phyloP scores from a whole-genome alignment of 1,140 invertebrate genomes.

The Pachypeltis micranthus region DNA sequence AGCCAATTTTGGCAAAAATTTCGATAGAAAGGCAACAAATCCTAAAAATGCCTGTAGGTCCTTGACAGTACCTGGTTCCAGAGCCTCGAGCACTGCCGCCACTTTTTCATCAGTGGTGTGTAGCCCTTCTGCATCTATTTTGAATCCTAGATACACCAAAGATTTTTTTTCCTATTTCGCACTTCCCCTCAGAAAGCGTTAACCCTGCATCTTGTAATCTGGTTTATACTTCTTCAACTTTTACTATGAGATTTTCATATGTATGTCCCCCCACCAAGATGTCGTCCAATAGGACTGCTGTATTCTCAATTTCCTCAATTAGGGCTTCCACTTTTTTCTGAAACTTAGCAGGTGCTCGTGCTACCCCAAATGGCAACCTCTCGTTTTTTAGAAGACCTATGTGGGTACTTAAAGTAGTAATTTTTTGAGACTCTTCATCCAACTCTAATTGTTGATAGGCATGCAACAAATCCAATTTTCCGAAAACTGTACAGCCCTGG shows the following conservation, averaged over 20 bases:
- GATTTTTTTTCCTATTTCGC: neutral
- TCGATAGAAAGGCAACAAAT: neutral
- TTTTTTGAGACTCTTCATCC: neutral
- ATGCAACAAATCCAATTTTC: neutral
- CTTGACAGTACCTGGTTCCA: neutral
- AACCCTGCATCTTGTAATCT: neutral
- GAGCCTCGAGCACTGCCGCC: neutral
- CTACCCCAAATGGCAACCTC: neutral
- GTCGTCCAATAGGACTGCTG: neutral
- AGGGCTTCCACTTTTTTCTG: neutral
- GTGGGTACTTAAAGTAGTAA: neutral
- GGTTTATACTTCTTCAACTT: neutral
- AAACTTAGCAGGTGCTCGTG: neutral
- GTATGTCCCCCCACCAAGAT: neutral
- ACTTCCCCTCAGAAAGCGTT: neutral
- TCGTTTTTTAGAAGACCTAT: neutral
- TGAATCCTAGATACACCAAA: neutral
- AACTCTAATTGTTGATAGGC: conserved; percentile 19
- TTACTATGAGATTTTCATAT: neutral
- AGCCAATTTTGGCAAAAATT: neutral
- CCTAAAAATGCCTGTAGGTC: neutral
- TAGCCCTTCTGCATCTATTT: neutral
- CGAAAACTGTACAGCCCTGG: neutral
- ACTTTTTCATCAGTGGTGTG: neutral
- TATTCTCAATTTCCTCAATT: neutral